Evolutionary conservation across 1,140 invertebrate genomes (phyloP), one percentile per base, ranked within the genome.

Genomic region (Octopus bimaculoides): DNA sequence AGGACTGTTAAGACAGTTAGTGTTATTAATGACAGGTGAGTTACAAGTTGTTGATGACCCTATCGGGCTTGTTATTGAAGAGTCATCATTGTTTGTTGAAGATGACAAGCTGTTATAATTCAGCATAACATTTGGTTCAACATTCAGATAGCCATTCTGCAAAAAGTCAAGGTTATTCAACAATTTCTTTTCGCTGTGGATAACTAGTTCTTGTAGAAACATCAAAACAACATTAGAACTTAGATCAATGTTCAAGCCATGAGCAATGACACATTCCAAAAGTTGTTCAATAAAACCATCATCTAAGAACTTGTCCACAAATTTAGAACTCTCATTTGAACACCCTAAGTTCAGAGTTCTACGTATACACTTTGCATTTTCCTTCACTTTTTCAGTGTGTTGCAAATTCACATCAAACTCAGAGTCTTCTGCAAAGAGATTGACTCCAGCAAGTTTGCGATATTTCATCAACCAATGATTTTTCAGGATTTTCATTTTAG

Each of bases 401-500:
- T 14, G 17, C 14, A 71, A 20, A 17, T 71, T 20, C 26, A 20
- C 14, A 71, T 14, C 26, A 17, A 71, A 71, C 26, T 71, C 66
- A 9, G 14, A 6, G 66, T 12, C 66, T 17, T 71, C 66, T 6
- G 8, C 66, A 71, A 71, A 71, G 14, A 71, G 7, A 71, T 71
- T 71, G 26, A 71, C 66, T 6, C 66, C 14, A 6, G 66, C 17
- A 8, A 71, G 17, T 14, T 0, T 10, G 66, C 14, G 66, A 14
- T 71, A 71, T 71, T 71, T 71, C 66, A 71, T 71, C 6, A 17
- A 14, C 66, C 66, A 71, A 20, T 71, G 14, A 71, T 71, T 71
- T 14, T 71, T 71, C 14, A 17, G 4, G 17, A 71, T 14, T 71
- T 20, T 8, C 14, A 17, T 71, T 71, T 71, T 71, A 20, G 17